These are phyloP conservation scores for Troilus luridus DNA, from an alignment of 2,888 invertebrate genomes.

Conservation along the genomic window DNA sequence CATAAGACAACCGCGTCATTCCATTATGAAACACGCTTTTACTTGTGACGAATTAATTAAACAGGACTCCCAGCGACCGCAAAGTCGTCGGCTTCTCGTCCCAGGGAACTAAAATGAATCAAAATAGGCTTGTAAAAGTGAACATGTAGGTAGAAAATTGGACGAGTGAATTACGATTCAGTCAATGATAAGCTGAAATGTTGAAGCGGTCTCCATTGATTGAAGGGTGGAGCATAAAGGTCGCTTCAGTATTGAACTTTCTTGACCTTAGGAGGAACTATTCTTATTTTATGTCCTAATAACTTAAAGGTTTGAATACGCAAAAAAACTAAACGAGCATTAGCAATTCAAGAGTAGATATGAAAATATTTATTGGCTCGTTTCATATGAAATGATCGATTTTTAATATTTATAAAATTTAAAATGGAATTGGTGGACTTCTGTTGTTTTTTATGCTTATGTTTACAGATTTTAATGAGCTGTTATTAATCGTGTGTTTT, in stretches of 20 bases:
- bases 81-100: background rate
- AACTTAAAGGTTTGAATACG: background rate
- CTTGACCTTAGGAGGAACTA: background rate
- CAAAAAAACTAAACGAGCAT: too few species aligned
- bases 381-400: too few species aligned
- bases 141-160: background rate
- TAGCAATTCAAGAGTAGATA: too few species aligned
- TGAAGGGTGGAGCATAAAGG: background rate
- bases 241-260: background rate
- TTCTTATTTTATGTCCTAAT: background rate
- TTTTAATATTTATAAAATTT: too few species aligned
- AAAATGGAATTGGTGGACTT: too few species aligned
- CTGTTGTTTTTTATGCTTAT: too few species aligned
- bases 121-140: background rate
- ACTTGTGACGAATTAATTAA: slow-evolving; percentile 16
- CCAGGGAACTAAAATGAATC: background rate
- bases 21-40: slow-evolving; percentile 25
- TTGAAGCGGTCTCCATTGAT: background rate
- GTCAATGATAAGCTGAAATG: background rate
- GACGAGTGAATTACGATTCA: slow-evolving; percentile 15
- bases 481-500: too few species aligned
- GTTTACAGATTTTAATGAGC: too few species aligned
- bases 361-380: too few species aligned
- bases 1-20: slow-evolving; percentile 25
- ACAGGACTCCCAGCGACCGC: background rate